These are phyloP conservation scores for Acrossocheilus wenchowensis DNA, from an alignment of 2,797 vertebrate genomes.

Conservation along the genomic window DNA sequence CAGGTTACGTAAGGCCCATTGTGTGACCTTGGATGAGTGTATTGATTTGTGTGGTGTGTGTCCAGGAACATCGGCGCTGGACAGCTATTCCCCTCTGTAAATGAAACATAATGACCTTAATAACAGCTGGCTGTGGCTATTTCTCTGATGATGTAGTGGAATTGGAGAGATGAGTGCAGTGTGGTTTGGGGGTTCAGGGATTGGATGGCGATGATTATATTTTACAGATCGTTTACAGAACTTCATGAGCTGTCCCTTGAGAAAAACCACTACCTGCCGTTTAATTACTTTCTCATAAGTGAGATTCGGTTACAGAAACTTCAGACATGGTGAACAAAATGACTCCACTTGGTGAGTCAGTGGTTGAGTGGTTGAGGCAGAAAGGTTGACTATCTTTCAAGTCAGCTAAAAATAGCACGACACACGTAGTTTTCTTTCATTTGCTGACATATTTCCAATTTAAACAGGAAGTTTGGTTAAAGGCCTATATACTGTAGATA, in stretches of 20 bases:
- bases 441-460: background rate
- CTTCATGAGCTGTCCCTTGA: background rate
- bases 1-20: slow-evolving; percentile 53
- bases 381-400: background rate
- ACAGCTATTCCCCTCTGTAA: slow-evolving; percentile 37
- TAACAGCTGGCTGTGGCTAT: slow-evolving; percentile 59
- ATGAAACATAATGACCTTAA: slow-evolving; percentile 71
- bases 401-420: background rate
- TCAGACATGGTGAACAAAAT: slow-evolving; percentile 1
- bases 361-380: background rate
- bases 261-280: background rate
- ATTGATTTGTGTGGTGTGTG: slow-evolving; percentile 28
- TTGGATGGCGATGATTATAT: slow-evolving; percentile 13
- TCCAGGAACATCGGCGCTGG: slow-evolving; percentile 25
- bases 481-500: background rate
- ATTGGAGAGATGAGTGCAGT: slow-evolving; percentile 25
- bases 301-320: background rate
- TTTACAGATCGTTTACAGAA: slow-evolving; percentile 25
- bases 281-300: slow-evolving; percentile 39
- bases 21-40: slow-evolving; percentile 54
- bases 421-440: background rate
- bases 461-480: background rate
- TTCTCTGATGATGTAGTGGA: slow-evolving; percentile 56
- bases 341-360: background rate
- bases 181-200: slow-evolving; percentile 6